Percentiles rank a stretch among this genome's conserved stretches.
These are phyloP conservation scores for Aphelocoma coerulescens DNA, from an alignment of 2,113 vertebrate species.

Conservation along the genomic window DNA sequence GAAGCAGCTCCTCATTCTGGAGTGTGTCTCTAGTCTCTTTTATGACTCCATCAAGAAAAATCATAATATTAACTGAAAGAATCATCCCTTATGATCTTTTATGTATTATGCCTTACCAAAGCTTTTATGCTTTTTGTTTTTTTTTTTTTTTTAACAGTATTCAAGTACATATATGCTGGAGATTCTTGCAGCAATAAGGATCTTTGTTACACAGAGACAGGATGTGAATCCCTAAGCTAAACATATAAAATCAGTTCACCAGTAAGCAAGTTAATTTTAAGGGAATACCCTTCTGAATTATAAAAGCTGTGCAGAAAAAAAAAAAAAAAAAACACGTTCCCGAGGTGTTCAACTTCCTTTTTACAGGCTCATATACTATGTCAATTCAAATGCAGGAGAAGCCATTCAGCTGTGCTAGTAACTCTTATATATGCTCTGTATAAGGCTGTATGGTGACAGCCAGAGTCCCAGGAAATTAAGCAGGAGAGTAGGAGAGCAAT, in stretches of 20 bases:
- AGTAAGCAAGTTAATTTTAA: neutral
- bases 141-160: neutral
- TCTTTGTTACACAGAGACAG: neutral
- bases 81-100: neutral
- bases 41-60: neutral
- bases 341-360: neutral
- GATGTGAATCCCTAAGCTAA: neutral
- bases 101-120: neutral
- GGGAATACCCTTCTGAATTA: neutral
- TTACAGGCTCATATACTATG: neutral
- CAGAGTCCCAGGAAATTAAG: neutral
- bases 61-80: neutral
- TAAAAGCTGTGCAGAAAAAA: neutral
- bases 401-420: neutral
- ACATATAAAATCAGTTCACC: neutral
- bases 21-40: neutral
- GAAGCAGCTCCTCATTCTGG: neutral
- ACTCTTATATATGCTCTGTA: neutral
- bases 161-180: neutral
- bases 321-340: neutral
- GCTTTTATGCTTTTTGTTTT: neutral
- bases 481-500: neutral
- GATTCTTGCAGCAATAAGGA: neutral
- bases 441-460: neutral
- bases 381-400: neutral